phyloP scores from a whole-genome alignment of 2,888 invertebrate genomes.

The Tenthredo notha region DNA sequence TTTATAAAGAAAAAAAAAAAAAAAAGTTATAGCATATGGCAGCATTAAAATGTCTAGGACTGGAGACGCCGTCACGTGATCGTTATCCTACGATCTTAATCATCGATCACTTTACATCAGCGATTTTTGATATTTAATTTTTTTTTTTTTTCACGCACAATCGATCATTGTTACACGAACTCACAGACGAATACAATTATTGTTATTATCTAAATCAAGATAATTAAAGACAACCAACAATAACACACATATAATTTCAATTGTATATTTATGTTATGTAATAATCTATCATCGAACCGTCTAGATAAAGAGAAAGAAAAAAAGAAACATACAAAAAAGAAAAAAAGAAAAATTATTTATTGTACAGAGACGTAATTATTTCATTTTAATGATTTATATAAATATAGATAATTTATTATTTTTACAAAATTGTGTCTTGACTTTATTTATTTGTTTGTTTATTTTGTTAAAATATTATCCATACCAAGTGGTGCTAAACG shows the following conservation, averaged over 20 bases:
- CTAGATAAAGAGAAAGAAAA: conserved; percentile 23
- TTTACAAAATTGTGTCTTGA: conserved; percentile 71
- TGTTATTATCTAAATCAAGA: conserved; percentile 11
- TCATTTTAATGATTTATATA: conserved; percentile 69
- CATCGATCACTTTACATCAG: not conserved
- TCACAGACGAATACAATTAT: conserved; percentile 48
- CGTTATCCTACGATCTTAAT: conserved; percentile 6
- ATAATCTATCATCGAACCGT: conserved; percentile 37
- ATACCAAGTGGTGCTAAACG: conserved; percentile 60
- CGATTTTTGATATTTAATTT: conserved; percentile 23
- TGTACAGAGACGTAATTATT: conserved; percentile 75
- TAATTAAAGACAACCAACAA: conserved; percentile 31
- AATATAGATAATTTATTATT: conserved; percentile 76
- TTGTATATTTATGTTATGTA: conserved; percentile 41
- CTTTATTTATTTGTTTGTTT: conserved; percentile 63
- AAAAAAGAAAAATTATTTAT: conserved; percentile 23
- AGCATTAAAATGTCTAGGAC: conserved; percentile 71
- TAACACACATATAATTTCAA: conserved; percentile 32
- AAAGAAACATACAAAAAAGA: not conserved
- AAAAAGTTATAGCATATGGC: conserved; percentile 52
- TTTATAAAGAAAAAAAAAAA: not conserved
- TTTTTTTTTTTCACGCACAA: conserved; percentile 3
- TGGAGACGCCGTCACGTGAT: conserved; percentile 71
- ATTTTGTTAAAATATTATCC: conserved; percentile 55
- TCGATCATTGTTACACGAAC: conserved; percentile 39